A percentile compares a stretch with the other conserved stretches of the same genome.
Conservation (phyloP, 2,888 invertebrate genomes). For the Andrena trimmerana region DNA sequence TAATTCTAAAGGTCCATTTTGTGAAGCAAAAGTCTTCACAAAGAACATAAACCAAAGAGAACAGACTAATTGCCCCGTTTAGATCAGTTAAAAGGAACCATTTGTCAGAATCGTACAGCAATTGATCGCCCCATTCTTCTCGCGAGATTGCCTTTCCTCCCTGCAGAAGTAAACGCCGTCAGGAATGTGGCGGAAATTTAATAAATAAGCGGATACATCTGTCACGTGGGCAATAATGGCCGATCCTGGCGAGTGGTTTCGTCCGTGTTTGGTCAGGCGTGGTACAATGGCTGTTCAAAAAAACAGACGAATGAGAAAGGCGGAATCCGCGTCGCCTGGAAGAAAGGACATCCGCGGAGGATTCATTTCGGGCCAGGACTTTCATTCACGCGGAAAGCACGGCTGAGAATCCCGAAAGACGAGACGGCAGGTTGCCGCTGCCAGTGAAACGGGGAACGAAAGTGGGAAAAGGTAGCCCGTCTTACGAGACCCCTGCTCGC, state of each 20-base stretch:
- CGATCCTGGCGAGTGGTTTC: not conserved
- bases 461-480: slow-evolving; percentile 41
- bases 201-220: slow-evolving; percentile 54
- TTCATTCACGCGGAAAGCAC: slow-evolving; percentile 65
- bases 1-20: no score
- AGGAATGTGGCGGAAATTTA: slow-evolving; percentile 30
- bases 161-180: not conserved
- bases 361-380: slow-evolving; percentile 65
- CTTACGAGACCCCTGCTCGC: slow-evolving; percentile 65
- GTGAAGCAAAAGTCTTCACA: no score
- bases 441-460: slow-evolving; percentile 32
- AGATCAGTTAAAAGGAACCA: not conserved
- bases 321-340: slow-evolving; percentile 49
- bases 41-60: no score
- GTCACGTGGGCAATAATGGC: slow-evolving; percentile 45
- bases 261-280: slow-evolving; percentile 36
- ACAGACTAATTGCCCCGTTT: no score
- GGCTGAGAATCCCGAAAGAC: slow-evolving; percentile 57
- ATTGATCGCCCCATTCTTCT: not conserved
- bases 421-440: slow-evolving; percentile 47
- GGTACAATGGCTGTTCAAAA: slow-evolving; percentile 47
- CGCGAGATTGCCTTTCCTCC: slow-evolving; percentile 1
- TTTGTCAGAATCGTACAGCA: slow-evolving; percentile 12
- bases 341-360: slow-evolving; percentile 58
- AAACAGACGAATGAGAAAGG: slow-evolving; percentile 28